These are phyloP conservation scores for Sialis fuliginosa DNA, from an alignment of 2,888 invertebrate species.

Conservation along the genomic window DNA sequence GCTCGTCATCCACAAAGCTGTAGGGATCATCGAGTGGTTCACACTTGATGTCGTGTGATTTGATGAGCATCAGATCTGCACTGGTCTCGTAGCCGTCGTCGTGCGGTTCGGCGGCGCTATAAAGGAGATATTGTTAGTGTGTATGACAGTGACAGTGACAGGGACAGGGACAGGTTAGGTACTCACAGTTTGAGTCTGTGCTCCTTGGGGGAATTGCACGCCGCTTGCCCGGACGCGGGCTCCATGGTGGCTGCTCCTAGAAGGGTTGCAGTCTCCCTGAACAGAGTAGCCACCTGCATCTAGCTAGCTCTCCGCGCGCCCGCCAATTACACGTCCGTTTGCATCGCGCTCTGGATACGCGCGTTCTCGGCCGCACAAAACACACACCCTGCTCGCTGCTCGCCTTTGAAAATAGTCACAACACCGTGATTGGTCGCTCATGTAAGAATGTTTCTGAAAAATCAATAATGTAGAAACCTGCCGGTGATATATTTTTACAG, in stretches of 20 bases:
- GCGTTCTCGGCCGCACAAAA: not conserved
- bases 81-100: constrained; percentile 86
- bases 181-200: constrained; percentile 28
- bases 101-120: constrained; percentile 46
- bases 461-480: constrained; percentile 43
- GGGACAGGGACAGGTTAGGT: constrained; percentile 3
- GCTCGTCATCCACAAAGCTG: constrained; percentile 71
- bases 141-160: not conserved
- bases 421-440: constrained; percentile 28
- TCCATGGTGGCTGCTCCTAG: constrained; percentile 43
- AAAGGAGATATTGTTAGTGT: not conserved
- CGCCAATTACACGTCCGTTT: constrained; percentile 1
- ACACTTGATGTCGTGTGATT: constrained; percentile 23
- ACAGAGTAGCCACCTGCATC: constrained; percentile 51
- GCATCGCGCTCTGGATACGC: not conserved
- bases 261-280: constrained; percentile 46
- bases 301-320: constrained; percentile 14
- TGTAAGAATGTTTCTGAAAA: constrained; percentile 39
- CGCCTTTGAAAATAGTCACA: constrained; percentile 30
- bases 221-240: constrained; percentile 16
- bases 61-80: constrained; percentile 35
- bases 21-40: constrained; percentile 54
- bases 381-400: constrained; percentile 29
- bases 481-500: constrained; percentile 26
- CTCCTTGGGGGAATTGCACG: constrained; percentile 6